Evolutionary conservation across 53 echinoderm and acorn worm genomes (phyloP).

Genomic region (Arbacia lixula): DNA sequence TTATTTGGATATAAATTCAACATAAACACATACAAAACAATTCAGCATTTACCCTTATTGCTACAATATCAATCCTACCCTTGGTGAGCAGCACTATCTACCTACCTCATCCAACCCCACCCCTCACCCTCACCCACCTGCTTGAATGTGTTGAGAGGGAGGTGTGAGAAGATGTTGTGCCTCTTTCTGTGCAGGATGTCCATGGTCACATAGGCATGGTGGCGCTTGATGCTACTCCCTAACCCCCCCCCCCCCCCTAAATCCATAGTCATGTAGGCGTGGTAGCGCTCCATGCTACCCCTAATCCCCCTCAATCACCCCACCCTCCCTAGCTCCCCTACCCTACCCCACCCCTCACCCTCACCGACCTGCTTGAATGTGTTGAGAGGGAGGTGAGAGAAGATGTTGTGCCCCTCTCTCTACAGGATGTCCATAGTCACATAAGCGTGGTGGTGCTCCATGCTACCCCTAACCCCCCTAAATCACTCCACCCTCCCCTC

Average conservation of each 20-base stretch:
- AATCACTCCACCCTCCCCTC: background rate
- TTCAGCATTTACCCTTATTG: too few species aligned
- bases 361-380: slow-evolving; percentile 80
- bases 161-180: slow-evolving; percentile 78
- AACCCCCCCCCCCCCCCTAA: background rate
- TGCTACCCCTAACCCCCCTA: too few species aligned
- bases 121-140: too few species aligned
- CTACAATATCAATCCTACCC: too few species aligned
- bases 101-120: too few species aligned
- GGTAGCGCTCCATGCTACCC: slow-evolving; percentile 70
- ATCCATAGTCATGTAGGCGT: slow-evolving; percentile 67
- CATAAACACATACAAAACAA: too few species aligned
- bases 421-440: slow-evolving; percentile 70
- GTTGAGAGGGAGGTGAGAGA: slow-evolving; percentile 75
- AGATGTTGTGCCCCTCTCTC: slow-evolving; percentile 73
- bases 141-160: slow-evolving; percentile 82
- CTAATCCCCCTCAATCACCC: background rate
- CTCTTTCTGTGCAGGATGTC: slow-evolving; percentile 63
- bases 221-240: slow-evolving; percentile 77
- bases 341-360: too few species aligned
- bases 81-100: too few species aligned
- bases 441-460: slow-evolving; percentile 90
- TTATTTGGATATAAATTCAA: too few species aligned
- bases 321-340: background rate
- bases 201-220: slow-evolving; percentile 80